Conservation (phyloP, 1,140 invertebrate species). For the Pogonognathellus flavescens region DNA sequence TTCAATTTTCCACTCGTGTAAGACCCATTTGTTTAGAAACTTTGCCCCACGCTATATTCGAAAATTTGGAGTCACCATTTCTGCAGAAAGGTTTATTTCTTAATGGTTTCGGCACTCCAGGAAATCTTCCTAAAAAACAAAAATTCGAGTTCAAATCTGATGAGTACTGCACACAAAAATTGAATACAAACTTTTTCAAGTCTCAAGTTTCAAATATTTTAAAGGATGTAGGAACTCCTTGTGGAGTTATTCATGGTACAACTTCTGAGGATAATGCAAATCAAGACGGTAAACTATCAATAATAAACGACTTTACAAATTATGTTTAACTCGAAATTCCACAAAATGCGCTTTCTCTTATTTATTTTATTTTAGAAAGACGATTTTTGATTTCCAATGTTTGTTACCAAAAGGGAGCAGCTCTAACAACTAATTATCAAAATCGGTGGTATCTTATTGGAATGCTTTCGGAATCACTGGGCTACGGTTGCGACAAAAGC, state of each 20-base stretch:
- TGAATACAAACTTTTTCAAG: constrained; percentile 15
- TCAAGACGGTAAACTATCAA: not conserved
- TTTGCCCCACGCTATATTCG: constrained; percentile 15
- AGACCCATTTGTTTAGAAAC: constrained; percentile 53
- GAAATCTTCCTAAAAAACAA: constrained; percentile 15
- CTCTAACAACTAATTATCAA: constrained; percentile 26
- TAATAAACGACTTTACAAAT: no score
- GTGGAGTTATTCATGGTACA: not conserved
- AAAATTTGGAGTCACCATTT: not conserved
- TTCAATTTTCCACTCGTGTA: constrained; percentile 52
- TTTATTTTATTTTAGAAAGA: constrained; percentile 33
- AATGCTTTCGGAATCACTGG: constrained; percentile 48
- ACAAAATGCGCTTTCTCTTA: no score
- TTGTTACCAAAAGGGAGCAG: constrained; percentile 56
- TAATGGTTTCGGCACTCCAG: not conserved
- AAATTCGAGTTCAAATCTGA: constrained; percentile 12
- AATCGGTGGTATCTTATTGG: constrained; percentile 54
- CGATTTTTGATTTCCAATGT: constrained; percentile 25
- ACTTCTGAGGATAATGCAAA: not conserved
- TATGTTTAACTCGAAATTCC: not conserved
- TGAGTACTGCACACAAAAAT: constrained; percentile 31
- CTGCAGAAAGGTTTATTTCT: constrained; percentile 29
- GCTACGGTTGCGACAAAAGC: constrained; percentile 49
- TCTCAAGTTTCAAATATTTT: not conserved
- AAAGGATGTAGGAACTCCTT: constrained; percentile 1